Percentiles rank a stretch among this genome's conserved stretches.
Evolutionary conservation across 2,113 vertebrate genomes (phyloP).

Genomic region (Sinocyclocheilus grahami): DNA sequence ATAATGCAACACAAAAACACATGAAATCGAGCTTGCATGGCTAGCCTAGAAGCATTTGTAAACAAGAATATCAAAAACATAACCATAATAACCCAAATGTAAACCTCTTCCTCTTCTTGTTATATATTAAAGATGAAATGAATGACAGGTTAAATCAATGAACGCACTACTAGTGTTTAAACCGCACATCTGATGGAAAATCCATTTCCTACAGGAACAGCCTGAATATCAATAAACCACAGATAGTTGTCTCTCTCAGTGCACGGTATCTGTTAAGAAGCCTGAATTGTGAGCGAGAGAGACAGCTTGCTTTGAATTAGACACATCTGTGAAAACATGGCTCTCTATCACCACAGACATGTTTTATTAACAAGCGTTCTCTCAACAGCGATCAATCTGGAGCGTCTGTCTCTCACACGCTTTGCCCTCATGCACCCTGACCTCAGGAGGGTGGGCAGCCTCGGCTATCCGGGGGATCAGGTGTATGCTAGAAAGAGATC

Average conservation of each 20-base stretch:
- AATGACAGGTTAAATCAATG: neutral
- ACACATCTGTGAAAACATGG: slow-evolving; percentile 71
- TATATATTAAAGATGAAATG: neutral
- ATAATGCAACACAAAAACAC: neutral
- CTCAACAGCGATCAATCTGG: slow-evolving; percentile 46
- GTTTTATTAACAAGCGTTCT: slow-evolving; percentile 64
- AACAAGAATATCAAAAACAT: neutral
- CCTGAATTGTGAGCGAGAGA: slow-evolving; percentile 53
- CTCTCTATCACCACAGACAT: slow-evolving; percentile 61
- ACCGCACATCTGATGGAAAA: slow-evolving; percentile 15
- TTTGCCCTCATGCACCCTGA: neutral
- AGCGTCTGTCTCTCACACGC: slow-evolving; percentile 16
- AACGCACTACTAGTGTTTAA: neutral
- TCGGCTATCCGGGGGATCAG: neutral
- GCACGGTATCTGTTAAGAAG: slow-evolving; percentile 34
- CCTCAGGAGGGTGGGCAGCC: neutral
- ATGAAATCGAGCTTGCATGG: neutral
- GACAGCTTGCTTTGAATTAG: slow-evolving; percentile 55
- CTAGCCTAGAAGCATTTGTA: neutral
- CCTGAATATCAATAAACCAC: slow-evolving; percentile 4
- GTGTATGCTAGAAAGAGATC: slow-evolving; percentile 3
- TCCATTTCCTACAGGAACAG: slow-evolving; percentile 24
- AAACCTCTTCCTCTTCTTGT: neutral
- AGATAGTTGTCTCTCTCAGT: neutral
- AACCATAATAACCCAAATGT: neutral